Conservation (phyloP, 2,113 vertebrate species). For the Macquaria ambigua region DNA sequence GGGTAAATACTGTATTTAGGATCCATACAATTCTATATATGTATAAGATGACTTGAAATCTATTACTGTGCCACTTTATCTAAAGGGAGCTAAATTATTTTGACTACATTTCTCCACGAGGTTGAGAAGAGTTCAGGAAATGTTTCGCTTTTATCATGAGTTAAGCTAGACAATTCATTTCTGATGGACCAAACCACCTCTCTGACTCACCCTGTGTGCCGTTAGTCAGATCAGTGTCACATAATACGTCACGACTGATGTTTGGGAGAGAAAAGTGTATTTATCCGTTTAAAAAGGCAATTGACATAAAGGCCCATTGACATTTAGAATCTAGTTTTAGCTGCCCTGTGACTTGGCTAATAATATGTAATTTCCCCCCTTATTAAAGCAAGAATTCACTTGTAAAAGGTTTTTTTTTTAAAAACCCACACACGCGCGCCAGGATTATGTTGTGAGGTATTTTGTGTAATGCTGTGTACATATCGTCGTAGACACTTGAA, state of each 20-base stretch:
- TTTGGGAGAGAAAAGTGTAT: not conserved
- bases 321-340: conserved; percentile 5
- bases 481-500: conserved; percentile 63
- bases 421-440: conserved; percentile 11
- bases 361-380: not conserved
- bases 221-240: not conserved
- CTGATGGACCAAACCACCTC: conserved; percentile 61
- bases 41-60: conserved; percentile 61
- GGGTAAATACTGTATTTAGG: conserved; percentile 32
- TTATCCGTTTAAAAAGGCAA: not conserved
- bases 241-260: not conserved
- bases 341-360: not conserved
- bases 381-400: conserved; percentile 12
- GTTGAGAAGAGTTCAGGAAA: conserved; percentile 21
- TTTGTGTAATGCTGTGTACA: conserved; percentile 67
- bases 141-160: not conserved
- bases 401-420: conserved; percentile 6
- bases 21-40: conserved; percentile 35
- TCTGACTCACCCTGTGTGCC: not conserved
- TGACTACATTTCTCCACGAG: not conserved
- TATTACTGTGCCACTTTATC: conserved; percentile 68
- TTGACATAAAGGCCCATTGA: not conserved
- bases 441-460: conserved; percentile 41
- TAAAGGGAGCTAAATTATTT: conserved; percentile 28
- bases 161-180: conserved; percentile 21